Percentiles rank a stretch among this genome's conserved stretches.
Conservation (phyloP, 2,888 invertebrate genomes). For the Camponotus fellah region DNA sequence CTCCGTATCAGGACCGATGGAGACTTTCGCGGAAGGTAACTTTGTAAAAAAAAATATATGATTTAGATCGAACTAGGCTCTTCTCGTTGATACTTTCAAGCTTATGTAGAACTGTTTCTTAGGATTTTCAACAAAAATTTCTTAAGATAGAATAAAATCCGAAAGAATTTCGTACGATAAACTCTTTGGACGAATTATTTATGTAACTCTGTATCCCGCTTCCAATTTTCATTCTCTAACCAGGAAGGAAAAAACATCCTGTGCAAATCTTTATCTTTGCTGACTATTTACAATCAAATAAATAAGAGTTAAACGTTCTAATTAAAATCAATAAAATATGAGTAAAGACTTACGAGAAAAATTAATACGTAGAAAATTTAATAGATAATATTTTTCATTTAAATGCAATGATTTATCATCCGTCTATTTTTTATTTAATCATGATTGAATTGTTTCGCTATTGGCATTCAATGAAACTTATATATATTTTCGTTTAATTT, state of each 20-base stretch:
- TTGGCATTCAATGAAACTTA: slow-evolving; percentile 25
- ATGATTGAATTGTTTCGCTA: slow-evolving; percentile 1
- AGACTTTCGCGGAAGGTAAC: slow-evolving; percentile 25
- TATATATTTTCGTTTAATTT: slow-evolving; percentile 24
- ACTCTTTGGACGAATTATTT: slow-evolving; percentile 16
- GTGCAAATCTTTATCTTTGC: neutral
- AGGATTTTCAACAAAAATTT: slow-evolving; percentile 49
- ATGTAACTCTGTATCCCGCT: slow-evolving; percentile 13
- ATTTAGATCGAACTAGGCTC: slow-evolving; percentile 31
- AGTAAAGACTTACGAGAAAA: neutral
- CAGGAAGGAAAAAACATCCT: neutral
- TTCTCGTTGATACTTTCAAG: slow-evolving; percentile 38
- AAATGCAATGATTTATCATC: neutral
- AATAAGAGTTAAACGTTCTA: neutral
- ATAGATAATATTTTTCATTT: neutral
- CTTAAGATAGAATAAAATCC: slow-evolving; percentile 40
- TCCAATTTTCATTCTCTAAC: neutral
- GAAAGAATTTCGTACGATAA: slow-evolving; percentile 47
- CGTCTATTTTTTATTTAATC: slow-evolving; percentile 4
- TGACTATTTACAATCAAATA: neutral
- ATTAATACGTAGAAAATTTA: neutral
- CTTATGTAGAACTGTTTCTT: slow-evolving; percentile 49
- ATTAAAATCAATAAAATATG: neutral
- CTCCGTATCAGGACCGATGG: slow-evolving; percentile 18
- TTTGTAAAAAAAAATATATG: slow-evolving; percentile 30